Evolutionary conservation across 2,113 vertebrate genomes (phyloP).

Genomic region (Myiopsitta monachus): DNA sequence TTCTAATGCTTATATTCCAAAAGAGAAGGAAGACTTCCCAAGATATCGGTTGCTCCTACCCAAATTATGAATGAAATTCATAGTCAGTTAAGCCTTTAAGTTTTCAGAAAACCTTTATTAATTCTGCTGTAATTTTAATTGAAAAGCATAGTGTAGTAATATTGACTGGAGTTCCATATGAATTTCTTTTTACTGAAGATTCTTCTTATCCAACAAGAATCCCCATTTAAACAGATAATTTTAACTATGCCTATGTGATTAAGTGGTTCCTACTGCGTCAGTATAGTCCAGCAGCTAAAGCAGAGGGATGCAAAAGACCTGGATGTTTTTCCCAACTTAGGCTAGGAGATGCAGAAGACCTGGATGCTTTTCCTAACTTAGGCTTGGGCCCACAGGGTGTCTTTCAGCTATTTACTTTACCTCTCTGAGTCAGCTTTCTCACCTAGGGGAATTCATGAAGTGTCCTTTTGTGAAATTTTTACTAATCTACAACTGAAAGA

Average conservation of each 20-base stretch:
- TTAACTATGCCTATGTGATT: not conserved
- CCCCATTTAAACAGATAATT: not conserved
- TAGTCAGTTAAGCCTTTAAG: not conserved
- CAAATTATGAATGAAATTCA: not conserved
- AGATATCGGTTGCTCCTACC: not conserved
- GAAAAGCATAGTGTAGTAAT: not conserved
- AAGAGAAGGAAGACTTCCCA: not conserved
- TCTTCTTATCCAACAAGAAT: not conserved
- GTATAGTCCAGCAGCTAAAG: not conserved
- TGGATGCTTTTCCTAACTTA: not conserved
- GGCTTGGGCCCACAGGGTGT: not conserved
- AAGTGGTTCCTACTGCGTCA: not conserved
- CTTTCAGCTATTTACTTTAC: not conserved
- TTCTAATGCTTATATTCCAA: not conserved
- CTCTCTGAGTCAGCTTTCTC: not conserved
- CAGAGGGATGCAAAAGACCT: not conserved
- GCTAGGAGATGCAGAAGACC: not conserved
- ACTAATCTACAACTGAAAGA: not conserved
- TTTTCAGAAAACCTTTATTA: not conserved
- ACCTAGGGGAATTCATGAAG: not conserved
- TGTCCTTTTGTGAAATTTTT: not conserved
- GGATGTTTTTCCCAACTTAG: not conserved
- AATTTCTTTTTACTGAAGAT: not conserved
- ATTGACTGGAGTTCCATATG: not conserved
- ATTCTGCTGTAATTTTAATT: not conserved